Evolutionary conservation across 2,113 vertebrate species (phyloP).

Genomic region (Lipotes vexillifer): DNA sequence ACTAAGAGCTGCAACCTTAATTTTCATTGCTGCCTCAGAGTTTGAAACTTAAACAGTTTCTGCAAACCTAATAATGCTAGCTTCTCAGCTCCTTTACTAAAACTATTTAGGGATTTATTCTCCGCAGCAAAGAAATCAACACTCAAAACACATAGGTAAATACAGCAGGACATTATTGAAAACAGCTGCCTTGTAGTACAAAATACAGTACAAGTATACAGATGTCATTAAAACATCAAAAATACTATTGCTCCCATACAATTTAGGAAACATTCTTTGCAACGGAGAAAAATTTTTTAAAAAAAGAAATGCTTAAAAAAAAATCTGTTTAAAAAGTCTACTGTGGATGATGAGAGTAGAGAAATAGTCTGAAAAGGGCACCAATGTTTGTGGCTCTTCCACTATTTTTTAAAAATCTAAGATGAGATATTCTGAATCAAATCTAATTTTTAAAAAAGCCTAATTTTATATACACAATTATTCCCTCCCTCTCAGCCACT

Average conservation of each 20-base stretch:
- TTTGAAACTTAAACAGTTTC: slow-evolving; percentile 66
- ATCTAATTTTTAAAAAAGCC: slow-evolving; percentile 61
- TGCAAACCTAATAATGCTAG: slow-evolving; percentile 69
- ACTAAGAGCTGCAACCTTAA: slow-evolving; percentile 65
- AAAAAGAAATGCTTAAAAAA: slow-evolving; percentile 70
- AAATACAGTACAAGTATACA: slow-evolving; percentile 85
- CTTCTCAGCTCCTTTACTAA: slow-evolving; percentile 65
- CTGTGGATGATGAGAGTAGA: slow-evolving; percentile 68
- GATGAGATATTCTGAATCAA: slow-evolving; percentile 65
- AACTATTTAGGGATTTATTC: slow-evolving; percentile 72
- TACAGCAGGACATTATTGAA: slow-evolving; percentile 87
- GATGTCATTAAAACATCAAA: slow-evolving; percentile 82
- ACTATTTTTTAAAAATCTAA: slow-evolving; percentile 46
- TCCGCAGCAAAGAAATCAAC: slow-evolving; percentile 82
- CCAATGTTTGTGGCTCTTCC: slow-evolving; percentile 67
- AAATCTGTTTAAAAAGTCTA: slow-evolving; percentile 80
- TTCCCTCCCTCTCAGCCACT: slow-evolving; percentile 46
- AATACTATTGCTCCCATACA: slow-evolving; percentile 86
- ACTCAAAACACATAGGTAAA: slow-evolving; percentile 78
- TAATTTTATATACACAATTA: slow-evolving; percentile 68
- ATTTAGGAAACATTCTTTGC: slow-evolving; percentile 82
- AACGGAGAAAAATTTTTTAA: slow-evolving; percentile 74
- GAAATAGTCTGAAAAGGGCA: slow-evolving; percentile 70
- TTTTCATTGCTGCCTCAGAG: slow-evolving; percentile 76
- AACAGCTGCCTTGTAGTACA: slow-evolving; percentile 88